phyloP scores from a whole-genome alignment of 1,140 invertebrate genomes.

The Diorhabda sublineata region DNA sequence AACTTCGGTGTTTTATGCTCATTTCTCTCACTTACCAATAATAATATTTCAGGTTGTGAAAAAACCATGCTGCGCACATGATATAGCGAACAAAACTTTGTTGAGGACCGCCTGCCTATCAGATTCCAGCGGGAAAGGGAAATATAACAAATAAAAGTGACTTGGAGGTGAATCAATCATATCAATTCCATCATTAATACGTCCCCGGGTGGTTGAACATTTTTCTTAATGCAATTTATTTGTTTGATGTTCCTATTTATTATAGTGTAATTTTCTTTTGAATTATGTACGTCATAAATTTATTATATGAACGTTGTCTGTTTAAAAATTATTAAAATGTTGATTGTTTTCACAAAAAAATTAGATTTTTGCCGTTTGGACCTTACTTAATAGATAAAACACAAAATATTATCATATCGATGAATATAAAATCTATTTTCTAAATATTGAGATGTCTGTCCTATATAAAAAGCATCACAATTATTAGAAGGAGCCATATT shows the following conservation, averaged over 20 bases:
- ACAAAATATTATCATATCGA: too few relatives aligned
- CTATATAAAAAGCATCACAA: too few relatives aligned
- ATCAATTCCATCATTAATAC: constrained; percentile 3
- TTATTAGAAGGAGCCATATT: too few relatives aligned
- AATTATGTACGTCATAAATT: neutral
- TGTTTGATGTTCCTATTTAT: constrained; percentile 1
- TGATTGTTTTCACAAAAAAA: too few relatives aligned
- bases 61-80: neutral
- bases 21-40: neutral
- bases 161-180: neutral
- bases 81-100: neutral
- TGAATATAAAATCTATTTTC: too few relatives aligned
- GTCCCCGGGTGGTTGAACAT: constrained; percentile 1
- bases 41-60: neutral
- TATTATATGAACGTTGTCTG: too few relatives aligned
- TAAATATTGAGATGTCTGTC: too few relatives aligned
- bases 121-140: neutral
- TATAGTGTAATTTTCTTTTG: constrained; percentile 16
- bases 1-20: too few relatives aligned
- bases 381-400: too few relatives aligned
- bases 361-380: too few relatives aligned
- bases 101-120: neutral
- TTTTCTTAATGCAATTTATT: constrained; percentile 3
- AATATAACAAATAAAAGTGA: constrained; percentile 1
- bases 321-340: too few relatives aligned